Conservation (phyloP, 2,113 vertebrate species). For the Tetrao urogallus region DNA sequence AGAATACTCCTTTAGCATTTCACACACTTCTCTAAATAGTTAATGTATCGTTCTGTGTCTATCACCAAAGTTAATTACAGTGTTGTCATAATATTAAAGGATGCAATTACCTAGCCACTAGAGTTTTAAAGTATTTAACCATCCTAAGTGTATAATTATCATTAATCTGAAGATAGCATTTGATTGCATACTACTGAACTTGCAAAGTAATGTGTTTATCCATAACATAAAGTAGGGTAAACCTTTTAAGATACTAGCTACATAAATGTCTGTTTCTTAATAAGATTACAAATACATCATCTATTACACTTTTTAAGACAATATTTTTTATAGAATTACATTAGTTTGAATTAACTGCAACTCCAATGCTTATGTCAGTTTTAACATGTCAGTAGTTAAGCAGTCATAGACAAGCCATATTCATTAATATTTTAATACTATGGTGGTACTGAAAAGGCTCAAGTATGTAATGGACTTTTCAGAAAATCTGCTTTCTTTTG, state of each 20-base stretch:
- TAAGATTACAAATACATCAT: background rate
- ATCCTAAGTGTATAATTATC: conserved; percentile 56
- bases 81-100: conserved; percentile 24
- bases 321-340: background rate
- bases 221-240: conserved; percentile 58
- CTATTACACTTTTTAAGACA: background rate
- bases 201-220: conserved; percentile 43
- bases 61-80: background rate
- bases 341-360: background rate
- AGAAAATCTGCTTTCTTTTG: background rate
- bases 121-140: conserved; percentile 43
- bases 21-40: background rate
- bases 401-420: background rate
- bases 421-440: background rate
- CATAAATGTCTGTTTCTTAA: conserved; percentile 25
- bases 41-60: background rate
- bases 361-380: background rate
- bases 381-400: background rate
- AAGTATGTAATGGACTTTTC: background rate
- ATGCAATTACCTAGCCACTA: conserved; percentile 51
- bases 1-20: background rate
- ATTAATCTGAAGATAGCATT: conserved; percentile 57
- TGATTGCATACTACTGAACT: conserved; percentile 50
- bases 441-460: background rate
- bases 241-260: conserved; percentile 43